Base-by-base conservation (phyloP, 2,797 vertebrate species). In the Parotocinclus haroldoi region DNA sequence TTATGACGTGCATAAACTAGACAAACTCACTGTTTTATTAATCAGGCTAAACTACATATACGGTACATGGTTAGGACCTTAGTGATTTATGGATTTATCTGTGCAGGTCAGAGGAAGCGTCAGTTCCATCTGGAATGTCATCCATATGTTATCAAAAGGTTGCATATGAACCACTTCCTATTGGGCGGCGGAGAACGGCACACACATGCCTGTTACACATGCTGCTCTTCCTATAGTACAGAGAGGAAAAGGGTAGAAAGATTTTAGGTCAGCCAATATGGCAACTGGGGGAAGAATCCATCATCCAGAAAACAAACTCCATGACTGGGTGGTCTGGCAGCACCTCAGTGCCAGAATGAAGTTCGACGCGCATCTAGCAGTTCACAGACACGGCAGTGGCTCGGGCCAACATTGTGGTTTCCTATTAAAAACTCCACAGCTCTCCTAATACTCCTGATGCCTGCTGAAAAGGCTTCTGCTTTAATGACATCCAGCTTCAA, bases 401-500 rank as follows among this genome's bases (percentile, higher is more conserved):
- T 78, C 66, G 73, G 57, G 76, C 52, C 82, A 77, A 71, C 58
- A 64, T 71, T 78, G 79, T 55, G 76, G 27, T 79, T 85, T 81
- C 76, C 80, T 82, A 60, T 75, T 60, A 73, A 82, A 85, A 84
- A 85, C 83, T 80, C 51, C 66, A 38, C 49, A 64, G 63, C 66
- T 66, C 54, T 72, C 65, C 74, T 74, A 44, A 65, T 66, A 66
- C 69, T 73, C 72, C 61, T 72, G 77, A 73, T 59, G 37, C 49
- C 45, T 44, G 49, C 51, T 62, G 19, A 66, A 84, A 84, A 85
- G 77, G 71, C 83, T 74, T 78, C 50, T 78, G 81, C 74, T 76
- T 27, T 91, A 91, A 91, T 89, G 82, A 91, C 84, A 88, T 89
- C 87, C 90, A 91, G 89, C 82, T 84, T 74, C 67, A 78, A 82